Base-by-base conservation (phyloP, 2,888 invertebrate species). In the Mythimna albipuncta region DNA sequence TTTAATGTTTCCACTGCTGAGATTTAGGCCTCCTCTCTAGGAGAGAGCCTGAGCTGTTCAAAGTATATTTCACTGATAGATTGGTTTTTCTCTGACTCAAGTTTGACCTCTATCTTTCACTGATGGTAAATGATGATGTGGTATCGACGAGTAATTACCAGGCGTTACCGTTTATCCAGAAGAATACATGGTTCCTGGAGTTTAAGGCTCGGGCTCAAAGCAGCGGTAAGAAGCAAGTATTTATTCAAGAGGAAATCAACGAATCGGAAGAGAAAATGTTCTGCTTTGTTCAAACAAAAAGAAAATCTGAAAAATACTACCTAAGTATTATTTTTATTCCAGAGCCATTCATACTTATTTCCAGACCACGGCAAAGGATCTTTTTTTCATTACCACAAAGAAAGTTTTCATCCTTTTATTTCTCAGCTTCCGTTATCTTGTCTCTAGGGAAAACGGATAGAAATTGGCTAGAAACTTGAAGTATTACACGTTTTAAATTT, bases 401-500 rank as follows among this genome's bases (percentile, higher is more conserved):
- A 54, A 62, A 58, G 26, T 77, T 70, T 66, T 19, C 44, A 38
- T 68, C 16, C 26, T 64, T 67, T 75, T 75, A 67, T 72, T 69
- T 75, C 54, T n/a, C 47, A 26, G 66, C 16, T 52, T 44, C 32
- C 21, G 41, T 52, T 47, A 61, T 68, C 70, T 41, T 64, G 62
- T 65, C 69, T 68, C 74, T 19, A 47, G 67, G 69, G 74, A 64
- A 70, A 64, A 54, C 61, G 16, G n/a, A 67, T 21, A 68, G 58
- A 70, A 63, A 81, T 68, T 75, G 57, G 38, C 58, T 41, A 65
- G 76, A 63, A 76, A 61, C n/a, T 66, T 68, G 72, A 80, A 62
- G 62, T 81, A 75, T 71, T 61, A 66, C 32, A 11, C 54, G 54
- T 72, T 83, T 81, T 55, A 72, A 72, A 61, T 64, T 77, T 64